Evolutionary conservation across 2,113 vertebrate species (phyloP).

Genomic region (Myanophis thanlyinensis): DNA sequence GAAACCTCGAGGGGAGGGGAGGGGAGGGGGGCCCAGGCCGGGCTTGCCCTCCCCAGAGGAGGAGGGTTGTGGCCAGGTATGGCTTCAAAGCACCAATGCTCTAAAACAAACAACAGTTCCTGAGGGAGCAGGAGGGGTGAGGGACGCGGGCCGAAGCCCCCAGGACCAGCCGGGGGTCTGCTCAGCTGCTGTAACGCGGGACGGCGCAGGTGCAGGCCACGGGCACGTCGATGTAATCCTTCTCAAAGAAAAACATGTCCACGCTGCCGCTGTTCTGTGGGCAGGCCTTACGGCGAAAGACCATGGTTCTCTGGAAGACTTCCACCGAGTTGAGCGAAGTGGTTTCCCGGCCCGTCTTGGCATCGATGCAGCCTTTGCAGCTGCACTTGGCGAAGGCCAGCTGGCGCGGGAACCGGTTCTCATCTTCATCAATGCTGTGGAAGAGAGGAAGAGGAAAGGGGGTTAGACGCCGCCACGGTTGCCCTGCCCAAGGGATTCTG

Average conservation of each 20-base stretch:
- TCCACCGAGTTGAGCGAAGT: constrained; percentile 71
- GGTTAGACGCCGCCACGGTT: not conserved
- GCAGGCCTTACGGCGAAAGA: constrained; percentile 75
- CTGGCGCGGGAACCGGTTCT: constrained; percentile 69
- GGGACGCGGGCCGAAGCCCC: not conserved
- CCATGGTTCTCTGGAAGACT: constrained; percentile 70
- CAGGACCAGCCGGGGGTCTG: accelerated
- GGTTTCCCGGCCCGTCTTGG: constrained; percentile 55
- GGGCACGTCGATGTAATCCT: constrained; percentile 58
- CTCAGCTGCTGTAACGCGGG: constrained; percentile 46
- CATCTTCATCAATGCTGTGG: constrained; percentile 61
- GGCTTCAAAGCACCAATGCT: constrained; percentile 26
- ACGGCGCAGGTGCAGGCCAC: constrained; percentile 84
- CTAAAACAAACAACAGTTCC: constrained; percentile 50
- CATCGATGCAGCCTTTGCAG: constrained; percentile 80
- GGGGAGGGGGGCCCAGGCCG: not conserved
- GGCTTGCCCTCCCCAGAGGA: not conserved
- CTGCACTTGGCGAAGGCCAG: constrained; percentile 80
- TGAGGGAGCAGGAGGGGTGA: not conserved
- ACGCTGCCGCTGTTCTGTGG: accelerated
- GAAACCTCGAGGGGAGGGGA: not conserved
- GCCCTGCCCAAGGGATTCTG: not conserved
- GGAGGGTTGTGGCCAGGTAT: not conserved
- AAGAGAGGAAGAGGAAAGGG: not conserved
- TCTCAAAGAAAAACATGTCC: constrained; percentile 58